Base-by-base conservation (phyloP, 2,888 invertebrate species). In the Phlogophora meticulosa region DNA sequence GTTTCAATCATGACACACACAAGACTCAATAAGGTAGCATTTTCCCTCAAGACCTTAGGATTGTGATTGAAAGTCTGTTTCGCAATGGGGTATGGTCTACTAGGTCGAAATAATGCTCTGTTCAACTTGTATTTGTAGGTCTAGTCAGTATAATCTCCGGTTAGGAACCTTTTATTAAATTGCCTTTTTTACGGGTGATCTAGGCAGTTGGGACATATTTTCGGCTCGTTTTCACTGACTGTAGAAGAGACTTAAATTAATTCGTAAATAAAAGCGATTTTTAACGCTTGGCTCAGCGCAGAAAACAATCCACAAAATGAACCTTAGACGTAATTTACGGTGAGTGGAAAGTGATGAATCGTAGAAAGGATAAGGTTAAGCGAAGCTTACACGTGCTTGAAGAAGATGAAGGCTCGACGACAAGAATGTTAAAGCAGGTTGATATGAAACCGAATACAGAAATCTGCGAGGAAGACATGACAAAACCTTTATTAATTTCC, bases 111-210 rank as follows among this genome's bases (percentile, higher is more conserved):
- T 49, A 45, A 48, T 52, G 13, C 17, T 28, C 17, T 24, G n/a
- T 32, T 40, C 2, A 32, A 45, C 24, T 52, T 48, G 34, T 45
- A 56, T 52, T 28, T 51, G 28, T 64, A 38, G 38, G 10, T 34
- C 10, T 11, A 51, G 49, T 75, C 59, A 65, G 40, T 43, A 9
- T 56, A 62, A 70, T 57, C 56, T 52, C 20, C 32, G 64, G 46
- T 51, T 52, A 45, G 49, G n/a, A 5, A 48, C 34, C 22, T 10
- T 17, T 20, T 15, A 65, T 65, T 56, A 46, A 17, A 64, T 40
- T 20, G 56, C n/a, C 20, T 48, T 7, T 53, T 48, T 70, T 60
- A 74, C 22, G 32, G n/a, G n/a, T 15, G 43, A 57, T 15, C 24
- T 59, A 57, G n/a, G 40, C n/a, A 28, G 46, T 22, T 15, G 36